A percentile compares a stretch with the other conserved stretches of the same genome.
These are phyloP conservation scores for Grapholita molesta DNA, from an alignment of 1,140 invertebrate genomes.

Conservation along the genomic window DNA sequence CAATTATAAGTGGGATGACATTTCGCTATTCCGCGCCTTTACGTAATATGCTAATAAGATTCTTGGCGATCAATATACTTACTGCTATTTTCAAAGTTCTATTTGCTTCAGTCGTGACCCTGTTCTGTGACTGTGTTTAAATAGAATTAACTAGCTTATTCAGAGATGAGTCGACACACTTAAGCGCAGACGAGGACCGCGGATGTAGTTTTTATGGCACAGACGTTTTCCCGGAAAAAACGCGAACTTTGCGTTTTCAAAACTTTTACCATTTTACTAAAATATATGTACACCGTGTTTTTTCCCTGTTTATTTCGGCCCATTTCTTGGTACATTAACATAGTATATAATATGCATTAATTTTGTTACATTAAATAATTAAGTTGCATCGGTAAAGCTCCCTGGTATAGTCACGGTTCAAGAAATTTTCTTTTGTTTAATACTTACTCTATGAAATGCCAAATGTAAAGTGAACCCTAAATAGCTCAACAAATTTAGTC, in stretches of 20 bases:
- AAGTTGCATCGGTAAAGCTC: no score
- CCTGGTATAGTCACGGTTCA: no score
- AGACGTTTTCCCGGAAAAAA: background rate
- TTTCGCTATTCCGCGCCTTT: background rate
- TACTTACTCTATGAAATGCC: no score
- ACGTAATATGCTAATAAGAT: background rate
- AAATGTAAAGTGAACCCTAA: no score
- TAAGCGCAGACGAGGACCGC: background rate
- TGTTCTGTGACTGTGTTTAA: background rate
- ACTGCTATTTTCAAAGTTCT: background rate
- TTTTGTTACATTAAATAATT: no score
- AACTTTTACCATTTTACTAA: background rate
- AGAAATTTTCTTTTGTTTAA: no score
- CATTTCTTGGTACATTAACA: no score
- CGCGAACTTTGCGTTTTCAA: background rate
- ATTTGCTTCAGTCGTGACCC: background rate
- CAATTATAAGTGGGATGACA: background rate
- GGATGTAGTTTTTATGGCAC: background rate
- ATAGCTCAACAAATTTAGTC: no score
- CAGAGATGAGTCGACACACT: background rate
- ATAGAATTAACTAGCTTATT: background rate
- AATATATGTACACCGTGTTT: no score
- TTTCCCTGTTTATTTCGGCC: no score
- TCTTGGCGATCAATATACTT: background rate
- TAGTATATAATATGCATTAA: no score